Evolutionary conservation across 2,113 vertebrate species (phyloP), one percentile per base, ranked within the genome.

Genomic region (Callopanchax toddi): DNA sequence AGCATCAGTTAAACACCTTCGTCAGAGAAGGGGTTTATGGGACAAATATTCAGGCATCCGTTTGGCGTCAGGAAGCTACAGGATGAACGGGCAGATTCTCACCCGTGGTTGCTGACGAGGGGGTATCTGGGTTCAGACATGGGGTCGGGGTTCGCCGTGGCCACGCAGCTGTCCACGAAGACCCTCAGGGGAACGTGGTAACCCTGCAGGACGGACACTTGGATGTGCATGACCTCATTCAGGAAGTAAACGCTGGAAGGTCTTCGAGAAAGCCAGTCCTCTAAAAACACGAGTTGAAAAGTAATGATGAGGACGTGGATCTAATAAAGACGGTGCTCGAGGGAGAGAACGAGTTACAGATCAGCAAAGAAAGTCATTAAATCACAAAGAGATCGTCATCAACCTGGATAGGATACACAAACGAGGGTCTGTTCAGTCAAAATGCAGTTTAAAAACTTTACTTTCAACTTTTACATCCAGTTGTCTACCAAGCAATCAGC

Each of bases 1-100:
- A n/a, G 74, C 57, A 22, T 90, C 89, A 3, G n/a, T 61, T 21
- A 91, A 67, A 85, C 92, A 91, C 74, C 91, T 93, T 62, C 34
- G 13, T 11, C 63, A 67, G 20, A 21, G 10, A n/a, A 16, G 18
- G 8, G 10, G 18, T 52, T 29, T 9, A 32, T 6, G 29, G 10
- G 36, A 13, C 34, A 36, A 13, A 37, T 37, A 37, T 37, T 9
- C 10, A 37, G 11, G 11, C 11, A 13, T 37, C 36, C n/a, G 15
- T 26, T 49, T n/a, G n/a, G n/a, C n/a, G n/a, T n/a, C 44, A 12
- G 13, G 7, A 44, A 44, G n/a, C n/a, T n/a, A n/a, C 17, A 7
- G 5, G 3, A 29, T 10, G 25, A 3, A 25, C 6, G 2, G 11
- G 9, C 6, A 11, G 44, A 11, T 57, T 40, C 79, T 81, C 78